Evolutionary conservation across 2,888 invertebrate genomes (phyloP), one percentile per base, ranked within the genome.

Genomic region (Seladonia tumulorum): DNA sequence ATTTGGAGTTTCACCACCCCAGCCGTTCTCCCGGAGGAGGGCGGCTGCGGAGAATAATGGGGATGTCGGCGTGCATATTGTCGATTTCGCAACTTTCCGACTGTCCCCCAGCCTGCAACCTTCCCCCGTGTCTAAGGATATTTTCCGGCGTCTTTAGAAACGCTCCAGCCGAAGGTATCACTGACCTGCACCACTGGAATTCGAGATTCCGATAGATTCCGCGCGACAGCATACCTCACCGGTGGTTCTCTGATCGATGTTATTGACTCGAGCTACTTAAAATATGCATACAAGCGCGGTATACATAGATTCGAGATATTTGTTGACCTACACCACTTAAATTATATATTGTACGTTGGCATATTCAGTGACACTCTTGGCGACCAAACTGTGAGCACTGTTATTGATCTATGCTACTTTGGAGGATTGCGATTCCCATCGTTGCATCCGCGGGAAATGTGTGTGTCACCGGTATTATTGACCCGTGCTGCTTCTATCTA

Each of bases 1-100:
- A 91, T 91, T 91, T 90, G 84, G 89, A 91, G 89, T 91, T 88
- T 90, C 89, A 83, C 88, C 86, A 79, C 81, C 84, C 88, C 86
- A 77, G 79, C 84, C 76, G 73, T 73, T 80, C 88, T 74, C 76
- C 75, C 87, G 45, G 72, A 53, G 35, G 25, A 47, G 25, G 72
- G 53, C 22, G 76, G 60, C 53, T 63, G 57, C 63, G 42, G 83
- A 82, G 87, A 87, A 87, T 87, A 87, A 87, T 87, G 84, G 87
- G 83, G 87, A 87, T 82, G 87, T 83, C 87, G 87, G 60, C 70
- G 72, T 78, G 87, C 80, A 78, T 83, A 83, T 87, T 87, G 87
- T 87, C 87, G 83, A 87, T 87, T 87, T 86, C 87, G 80, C 79
- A 86, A 82, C 76, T 86, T 87, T 81, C 71, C 60, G 72, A 78